These are phyloP conservation scores for Maniola jurtina DNA, from an alignment of 1,140 invertebrate species.

Conservation along the genomic window DNA sequence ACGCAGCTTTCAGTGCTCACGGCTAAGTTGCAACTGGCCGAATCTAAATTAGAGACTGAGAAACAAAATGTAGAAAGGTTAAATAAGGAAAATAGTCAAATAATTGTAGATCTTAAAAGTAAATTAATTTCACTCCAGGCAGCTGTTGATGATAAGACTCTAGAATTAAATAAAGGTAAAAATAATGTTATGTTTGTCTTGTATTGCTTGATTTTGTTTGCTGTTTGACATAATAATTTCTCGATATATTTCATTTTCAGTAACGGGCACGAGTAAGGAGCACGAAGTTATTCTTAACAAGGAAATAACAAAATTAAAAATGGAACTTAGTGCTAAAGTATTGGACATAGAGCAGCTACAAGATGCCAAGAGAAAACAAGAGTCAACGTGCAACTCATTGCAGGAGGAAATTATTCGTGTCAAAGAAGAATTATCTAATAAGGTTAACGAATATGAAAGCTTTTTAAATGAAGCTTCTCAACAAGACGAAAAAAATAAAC, in stretches of 20 bases:
- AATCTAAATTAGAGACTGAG: constrained; percentile 70
- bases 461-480: constrained; percentile 67
- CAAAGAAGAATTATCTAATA: constrained; percentile 63
- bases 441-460: constrained; percentile 72
- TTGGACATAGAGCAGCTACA: constrained; percentile 75
- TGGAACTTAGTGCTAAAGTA: constrained; percentile 79
- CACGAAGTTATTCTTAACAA: constrained; percentile 76
- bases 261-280: constrained; percentile 68
- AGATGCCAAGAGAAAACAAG: constrained; percentile 75
- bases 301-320: constrained; percentile 79
- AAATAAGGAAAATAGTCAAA: constrained; percentile 72
- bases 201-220: neutral
- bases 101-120: constrained; percentile 68
- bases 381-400: constrained; percentile 63
- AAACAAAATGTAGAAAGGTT: constrained; percentile 75
- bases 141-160: constrained; percentile 70
- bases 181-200: neutral
- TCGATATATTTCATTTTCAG: constrained; percentile 51
- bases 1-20: constrained; percentile 69
- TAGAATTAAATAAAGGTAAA: constrained; percentile 75
- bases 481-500: constrained; percentile 66
- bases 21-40: constrained; percentile 68
- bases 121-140: constrained; percentile 73
- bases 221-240: constrained; percentile 17
- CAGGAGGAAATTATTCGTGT: constrained; percentile 63